These are phyloP conservation scores for Pegea sp. DNA, from an alignment of 23 tunicate genomes.

Conservation along the genomic window DNA sequence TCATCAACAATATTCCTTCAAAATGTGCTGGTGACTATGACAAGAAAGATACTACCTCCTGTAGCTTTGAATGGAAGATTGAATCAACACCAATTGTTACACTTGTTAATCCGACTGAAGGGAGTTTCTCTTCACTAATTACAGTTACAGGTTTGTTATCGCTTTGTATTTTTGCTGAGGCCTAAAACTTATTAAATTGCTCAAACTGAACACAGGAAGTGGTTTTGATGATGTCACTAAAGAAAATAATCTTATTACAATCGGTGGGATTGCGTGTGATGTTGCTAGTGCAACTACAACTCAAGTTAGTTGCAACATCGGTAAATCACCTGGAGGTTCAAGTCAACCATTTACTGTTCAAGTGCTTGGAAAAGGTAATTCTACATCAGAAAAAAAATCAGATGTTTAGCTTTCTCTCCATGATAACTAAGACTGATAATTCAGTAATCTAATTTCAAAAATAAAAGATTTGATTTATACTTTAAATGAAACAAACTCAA, in stretches of 20 bases:
- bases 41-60: constrained; percentile 5
- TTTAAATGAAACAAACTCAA: no score
- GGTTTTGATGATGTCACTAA: background rate
- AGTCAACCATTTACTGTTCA: background rate
- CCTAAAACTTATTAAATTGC: no score
- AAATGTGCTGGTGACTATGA: constrained; percentile 20
- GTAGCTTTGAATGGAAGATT: constrained; percentile 30
- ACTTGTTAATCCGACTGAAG: background rate
- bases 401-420: no score
- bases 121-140: background rate
- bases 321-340: background rate
- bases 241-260: background rate
- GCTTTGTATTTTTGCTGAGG: no score
- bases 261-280: background rate
- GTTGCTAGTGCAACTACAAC: background rate
- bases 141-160: background rate
- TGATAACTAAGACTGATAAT: no score
- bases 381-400: no score
- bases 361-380: background rate
- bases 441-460: no score
- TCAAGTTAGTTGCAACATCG: background rate
- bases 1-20: constrained; percentile 38
- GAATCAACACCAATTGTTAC: constrained; percentile 40
- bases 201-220: no score
- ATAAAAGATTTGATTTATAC: no score